Evolutionary conservation across 2,113 vertebrate species (phyloP).

Genomic region (Bos taurus): DNA sequence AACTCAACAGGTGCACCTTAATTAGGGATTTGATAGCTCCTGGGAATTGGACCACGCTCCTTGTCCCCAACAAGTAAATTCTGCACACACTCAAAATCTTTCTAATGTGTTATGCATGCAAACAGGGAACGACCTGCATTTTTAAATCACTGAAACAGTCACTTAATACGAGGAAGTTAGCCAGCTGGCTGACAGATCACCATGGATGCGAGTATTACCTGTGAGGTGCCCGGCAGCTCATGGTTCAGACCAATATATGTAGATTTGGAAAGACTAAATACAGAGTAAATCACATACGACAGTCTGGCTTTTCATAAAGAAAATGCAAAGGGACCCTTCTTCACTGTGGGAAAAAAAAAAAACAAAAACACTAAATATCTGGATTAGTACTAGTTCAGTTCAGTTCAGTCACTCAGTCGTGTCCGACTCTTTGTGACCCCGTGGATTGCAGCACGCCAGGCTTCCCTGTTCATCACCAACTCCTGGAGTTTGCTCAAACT

Average conservation of each 20-base stretch:
- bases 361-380: rapidly evolving
- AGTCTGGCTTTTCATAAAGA: not conserved
- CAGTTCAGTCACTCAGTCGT: not conserved
- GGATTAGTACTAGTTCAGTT: not conserved
- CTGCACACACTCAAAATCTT: not conserved
- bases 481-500: not conserved
- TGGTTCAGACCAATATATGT: rapidly evolving
- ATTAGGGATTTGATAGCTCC: not conserved
- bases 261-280: not conserved
- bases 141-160: not conserved
- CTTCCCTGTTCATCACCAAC: not conserved
- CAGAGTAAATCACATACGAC: rapidly evolving
- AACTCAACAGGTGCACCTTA: rapidly evolving
- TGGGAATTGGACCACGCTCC: too few relatives aligned
- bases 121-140: rapidly evolving
- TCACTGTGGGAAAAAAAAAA: not conserved
- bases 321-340: not conserved
- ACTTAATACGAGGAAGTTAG: rapidly evolving
- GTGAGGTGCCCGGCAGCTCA: rapidly evolving
- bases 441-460: not conserved
- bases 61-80: not conserved
- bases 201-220: rapidly evolving
- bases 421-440: too few relatives aligned
- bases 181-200: rapidly evolving
- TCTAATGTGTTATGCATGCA: too few relatives aligned